Percentiles rank a stretch among this genome's conserved stretches.
These are phyloP conservation scores for Phoronis australis DNA, from an alignment of 2,888 invertebrate genomes.

Conservation along the genomic window DNA sequence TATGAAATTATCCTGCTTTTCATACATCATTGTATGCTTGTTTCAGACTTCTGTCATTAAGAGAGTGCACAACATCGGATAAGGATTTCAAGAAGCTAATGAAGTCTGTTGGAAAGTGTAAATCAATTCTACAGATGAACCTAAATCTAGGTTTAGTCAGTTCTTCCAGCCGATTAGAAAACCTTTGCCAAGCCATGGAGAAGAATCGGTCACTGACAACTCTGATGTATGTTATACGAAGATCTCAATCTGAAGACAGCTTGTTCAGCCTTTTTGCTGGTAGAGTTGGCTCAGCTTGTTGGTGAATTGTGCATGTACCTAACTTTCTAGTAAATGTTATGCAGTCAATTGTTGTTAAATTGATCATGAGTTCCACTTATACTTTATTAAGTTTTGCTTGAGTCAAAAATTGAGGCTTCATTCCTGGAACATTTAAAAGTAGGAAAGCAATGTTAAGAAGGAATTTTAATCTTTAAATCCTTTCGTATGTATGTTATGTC, in stretches of 20 bases:
- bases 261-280: neutral
- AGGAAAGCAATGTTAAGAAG: too few relatives aligned
- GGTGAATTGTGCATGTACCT: neutral
- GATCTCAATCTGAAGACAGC: neutral
- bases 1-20: too few relatives aligned
- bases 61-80: constrained; percentile 30
- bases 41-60: constrained; percentile 27
- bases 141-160: constrained; percentile 31
- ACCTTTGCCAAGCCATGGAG: constrained; percentile 25
- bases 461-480: too few relatives aligned
- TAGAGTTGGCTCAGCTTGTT: neutral
- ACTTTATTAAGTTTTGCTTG: too few relatives aligned
- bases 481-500: too few relatives aligned
- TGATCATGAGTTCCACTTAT: too few relatives aligned
- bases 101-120: constrained; percentile 22
- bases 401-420: too few relatives aligned
- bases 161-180: constrained; percentile 22
- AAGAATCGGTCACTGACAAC: constrained; percentile 31
- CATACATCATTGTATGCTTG: too few relatives aligned
- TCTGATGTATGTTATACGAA: constrained; percentile 30
- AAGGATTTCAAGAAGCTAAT: constrained; percentile 28
- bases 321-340: neutral
- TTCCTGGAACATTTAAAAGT: too few relatives aligned
- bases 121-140: constrained; percentile 32
- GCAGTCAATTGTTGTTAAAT: neutral